Evolutionary conservation across 2,888 invertebrate species (phyloP), one percentile per base, ranked within the genome.

Genomic region (Ophion ventricosus): DNA sequence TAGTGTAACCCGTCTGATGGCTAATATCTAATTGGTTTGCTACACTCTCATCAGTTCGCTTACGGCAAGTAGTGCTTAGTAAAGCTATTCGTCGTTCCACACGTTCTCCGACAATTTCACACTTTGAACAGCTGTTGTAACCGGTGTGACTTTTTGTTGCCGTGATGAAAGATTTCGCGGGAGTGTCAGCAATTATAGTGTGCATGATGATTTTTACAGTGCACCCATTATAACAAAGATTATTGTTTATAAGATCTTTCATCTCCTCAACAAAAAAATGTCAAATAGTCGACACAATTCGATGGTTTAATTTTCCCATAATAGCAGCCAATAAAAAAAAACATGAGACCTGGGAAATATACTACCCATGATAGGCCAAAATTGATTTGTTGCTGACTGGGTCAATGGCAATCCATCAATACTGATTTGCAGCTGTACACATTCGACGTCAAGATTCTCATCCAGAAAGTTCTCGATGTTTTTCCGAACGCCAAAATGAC

Each of bases 361-460:
- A 54, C 56, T 26, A 66, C 66, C 66, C 66, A 66, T 43, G 66
- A 66, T 43, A 43, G 14, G 70, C 85, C 35, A 88, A 79, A 86
- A 86, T 77, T 87, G 82, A 77, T 81, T 85, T 17, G 77, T 70
- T 40, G 77, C 79, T 73, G 85, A 86, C 64, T 83, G 73, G 29
- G 72, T 69, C 61, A 88, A 61, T 54, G 87, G 88, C 23, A 87
- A 69, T 17, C 87, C 88, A 66, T 87, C 87, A 17, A 85, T 67
- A 66, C 77, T 73, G 49, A 77, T 29, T 77, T 77, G 77, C 49
- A 75, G 75, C 56, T 75, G 54, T 79, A 57, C n/a, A 74, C 63
- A 63, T 1, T 63, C n/a, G 70, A 57, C 73, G 75, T 75, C 75
- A 63, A n/a, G 63, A 75, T 75, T 75, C 43, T 61, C 49, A 63